Conservation (phyloP, 2,888 invertebrate species). For the Sarcophaga carnaria region DNA sequence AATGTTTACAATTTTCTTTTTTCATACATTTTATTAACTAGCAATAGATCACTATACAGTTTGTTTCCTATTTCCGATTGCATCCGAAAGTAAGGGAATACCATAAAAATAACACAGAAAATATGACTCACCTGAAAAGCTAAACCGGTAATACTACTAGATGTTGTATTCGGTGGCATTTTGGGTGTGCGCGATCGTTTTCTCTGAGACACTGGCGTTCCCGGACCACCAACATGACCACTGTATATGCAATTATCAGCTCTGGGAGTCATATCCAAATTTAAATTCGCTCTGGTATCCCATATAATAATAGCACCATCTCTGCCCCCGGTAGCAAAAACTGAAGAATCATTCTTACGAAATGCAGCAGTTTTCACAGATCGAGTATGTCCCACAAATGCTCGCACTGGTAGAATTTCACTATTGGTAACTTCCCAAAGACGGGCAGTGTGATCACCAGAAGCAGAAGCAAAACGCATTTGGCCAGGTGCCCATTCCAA, state of each 20-base stretch:
- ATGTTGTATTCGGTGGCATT: conserved; percentile 82
- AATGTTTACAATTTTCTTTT: background rate
- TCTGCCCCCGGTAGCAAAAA: conserved; percentile 93
- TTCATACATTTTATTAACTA: too few species aligned
- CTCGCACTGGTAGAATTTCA: conserved; percentile 82
- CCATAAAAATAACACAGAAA: background rate
- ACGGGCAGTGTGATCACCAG: conserved; percentile 91
- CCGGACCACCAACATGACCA: conserved; percentile 80
- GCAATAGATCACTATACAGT: background rate
- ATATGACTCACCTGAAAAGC: conserved; percentile 85
- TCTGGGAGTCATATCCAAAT: conserved; percentile 82
- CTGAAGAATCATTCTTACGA: conserved; percentile 86
- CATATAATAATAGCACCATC: conserved; percentile 94
- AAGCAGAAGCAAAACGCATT: conserved; percentile 91
- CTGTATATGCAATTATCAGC: conserved; percentile 88
- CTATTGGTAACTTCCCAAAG: conserved; percentile 88
- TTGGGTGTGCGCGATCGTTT: conserved; percentile 81
- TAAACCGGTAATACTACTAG: conserved; percentile 91
- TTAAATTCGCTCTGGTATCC: conserved; percentile 87
- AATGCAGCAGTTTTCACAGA: conserved; percentile 93
- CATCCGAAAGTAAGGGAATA: background rate
- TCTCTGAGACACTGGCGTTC: conserved; percentile 83
- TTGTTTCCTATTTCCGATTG: background rate
- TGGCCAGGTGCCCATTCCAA: conserved; percentile 91
- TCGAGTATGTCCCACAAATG: conserved; percentile 89